Percentiles rank a stretch among this genome's conserved stretches.
Conservation (phyloP, 1,140 invertebrate genomes). For the Nephila pilipes region DNA sequence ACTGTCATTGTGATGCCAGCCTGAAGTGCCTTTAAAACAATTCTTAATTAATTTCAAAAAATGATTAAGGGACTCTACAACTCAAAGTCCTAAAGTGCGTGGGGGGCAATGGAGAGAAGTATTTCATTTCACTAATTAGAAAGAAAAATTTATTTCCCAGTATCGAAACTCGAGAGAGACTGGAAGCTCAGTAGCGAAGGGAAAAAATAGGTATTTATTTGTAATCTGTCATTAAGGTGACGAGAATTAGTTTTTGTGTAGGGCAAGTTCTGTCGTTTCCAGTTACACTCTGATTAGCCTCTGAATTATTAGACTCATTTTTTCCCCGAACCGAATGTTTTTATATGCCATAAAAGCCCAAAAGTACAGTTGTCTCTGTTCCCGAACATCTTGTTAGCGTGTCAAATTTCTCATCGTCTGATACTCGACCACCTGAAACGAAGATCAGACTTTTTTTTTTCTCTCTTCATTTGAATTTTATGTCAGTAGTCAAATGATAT, state of each 20-base stretch:
- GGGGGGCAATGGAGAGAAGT: too few relatives aligned
- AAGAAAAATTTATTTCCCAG: too few relatives aligned
- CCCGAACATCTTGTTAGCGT: not conserved
- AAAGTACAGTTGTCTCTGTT: not conserved
- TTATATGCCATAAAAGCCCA: not conserved
- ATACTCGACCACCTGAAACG: not conserved
- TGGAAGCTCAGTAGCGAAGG: too few relatives aligned
- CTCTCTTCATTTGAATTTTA: slow-evolving; percentile 1
- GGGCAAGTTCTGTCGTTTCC: not conserved
- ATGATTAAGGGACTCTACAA: too few relatives aligned
- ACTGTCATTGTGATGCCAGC: too few relatives aligned
- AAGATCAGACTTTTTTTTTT: not conserved
- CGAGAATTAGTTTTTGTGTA: not conserved
- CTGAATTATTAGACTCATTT: not conserved
- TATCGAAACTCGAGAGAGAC: too few relatives aligned
- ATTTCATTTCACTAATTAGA: too few relatives aligned
- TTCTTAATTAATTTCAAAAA: too few relatives aligned
- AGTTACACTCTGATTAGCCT: slow-evolving; percentile 16
- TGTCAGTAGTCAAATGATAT: slow-evolving; percentile 23
- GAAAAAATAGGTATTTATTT: too few relatives aligned
- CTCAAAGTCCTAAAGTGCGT: too few relatives aligned
- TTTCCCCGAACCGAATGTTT: not conserved
- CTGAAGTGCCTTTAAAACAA: too few relatives aligned
- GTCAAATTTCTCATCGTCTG: slow-evolving; percentile 6
- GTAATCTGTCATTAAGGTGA: too few relatives aligned